phyloP scores from a whole-genome alignment of 2,113 vertebrate genomes.

The Pseudolaguvia tuberculata region DNA sequence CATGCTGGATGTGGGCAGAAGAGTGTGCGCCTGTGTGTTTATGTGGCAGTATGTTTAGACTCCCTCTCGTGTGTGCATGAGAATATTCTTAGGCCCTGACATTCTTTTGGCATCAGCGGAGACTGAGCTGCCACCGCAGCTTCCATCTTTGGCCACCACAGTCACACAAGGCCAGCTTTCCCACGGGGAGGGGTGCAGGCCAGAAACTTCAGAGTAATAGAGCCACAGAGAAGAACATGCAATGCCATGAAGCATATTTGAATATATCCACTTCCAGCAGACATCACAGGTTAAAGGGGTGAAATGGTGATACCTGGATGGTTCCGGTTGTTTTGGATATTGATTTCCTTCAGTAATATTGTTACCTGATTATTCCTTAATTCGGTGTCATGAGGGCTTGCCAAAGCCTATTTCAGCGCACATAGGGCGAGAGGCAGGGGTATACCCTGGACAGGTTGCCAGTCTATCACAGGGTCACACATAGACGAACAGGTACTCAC shows the following conservation, averaged over 20 bases:
- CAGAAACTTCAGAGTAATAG: conserved; percentile 11
- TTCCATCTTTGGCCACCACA: conserved; percentile 72
- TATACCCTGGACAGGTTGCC: too few species aligned
- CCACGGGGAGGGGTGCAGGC: conserved; percentile 64
- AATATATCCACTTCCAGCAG: background rate
- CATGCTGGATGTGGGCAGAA: conserved; percentile 28
- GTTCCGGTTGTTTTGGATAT: too few species aligned
- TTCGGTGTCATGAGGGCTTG: too few species aligned
- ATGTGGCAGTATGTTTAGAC: conserved; percentile 38
- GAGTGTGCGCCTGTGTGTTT: conserved; percentile 36
- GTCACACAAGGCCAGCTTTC: conserved; percentile 68
- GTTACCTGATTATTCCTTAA: too few species aligned
- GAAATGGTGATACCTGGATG: too few species aligned
- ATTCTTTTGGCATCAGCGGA: conserved; percentile 66
- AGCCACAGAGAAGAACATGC: conserved; percentile 37
- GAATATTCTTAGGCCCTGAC: conserved; percentile 38
- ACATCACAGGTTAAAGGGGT: too few species aligned
- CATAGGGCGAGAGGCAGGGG: too few species aligned
- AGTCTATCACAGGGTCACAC: too few species aligned
- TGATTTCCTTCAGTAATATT: too few species aligned
- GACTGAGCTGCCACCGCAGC: conserved; percentile 66
- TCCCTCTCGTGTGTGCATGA: conserved; percentile 41
- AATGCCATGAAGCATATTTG: background rate
- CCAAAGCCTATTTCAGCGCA: too few species aligned
- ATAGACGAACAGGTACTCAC: too few species aligned